Evolutionary conservation across 1,140 invertebrate genomes (phyloP).

Genomic region (Drosophila watanabei): DNA sequence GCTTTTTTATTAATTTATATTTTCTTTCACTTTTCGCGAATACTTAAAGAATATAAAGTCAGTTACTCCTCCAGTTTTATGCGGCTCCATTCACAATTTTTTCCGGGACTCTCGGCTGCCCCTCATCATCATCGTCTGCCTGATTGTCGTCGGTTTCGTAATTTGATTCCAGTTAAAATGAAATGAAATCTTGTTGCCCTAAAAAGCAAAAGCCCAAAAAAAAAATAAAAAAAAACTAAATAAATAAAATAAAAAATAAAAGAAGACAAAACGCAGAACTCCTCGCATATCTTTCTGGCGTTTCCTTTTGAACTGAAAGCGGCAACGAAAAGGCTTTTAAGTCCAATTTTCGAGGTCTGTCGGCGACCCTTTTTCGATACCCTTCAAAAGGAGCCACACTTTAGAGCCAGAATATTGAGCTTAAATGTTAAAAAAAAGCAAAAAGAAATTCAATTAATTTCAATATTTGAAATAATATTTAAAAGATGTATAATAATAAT

Average conservation of each 20-base stretch:
- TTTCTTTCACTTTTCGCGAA: neutral
- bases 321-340: conserved; percentile 48
- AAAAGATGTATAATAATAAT: neutral
- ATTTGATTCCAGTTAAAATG: conserved; percentile 83
- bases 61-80: conserved; percentile 17
- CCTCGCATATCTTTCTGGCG: conserved; percentile 56
- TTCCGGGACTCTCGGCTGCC: conserved; percentile 23
- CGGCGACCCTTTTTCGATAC: conserved; percentile 36
- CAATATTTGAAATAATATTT: neutral
- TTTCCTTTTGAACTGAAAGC: conserved; percentile 66
- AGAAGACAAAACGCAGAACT: conserved; percentile 30
- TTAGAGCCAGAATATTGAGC: neutral
- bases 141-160: conserved; percentile 69
- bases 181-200: conserved; percentile 77
- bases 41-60: neutral
- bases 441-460: neutral
- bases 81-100: conserved; percentile 32
- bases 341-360: conserved; percentile 23
- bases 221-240: neutral
- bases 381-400: conserved; percentile 5
- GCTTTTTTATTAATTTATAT: neutral
- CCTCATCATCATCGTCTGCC: conserved; percentile 40
- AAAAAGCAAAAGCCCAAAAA: conserved; percentile 51
- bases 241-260: conserved; percentile 15
- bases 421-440: neutral